A percentile compares a stretch with the other conserved stretches of the same genome.
phyloP scores from a whole-genome alignment of 2,888 invertebrate species.

The Nomada goodeniana region DNA sequence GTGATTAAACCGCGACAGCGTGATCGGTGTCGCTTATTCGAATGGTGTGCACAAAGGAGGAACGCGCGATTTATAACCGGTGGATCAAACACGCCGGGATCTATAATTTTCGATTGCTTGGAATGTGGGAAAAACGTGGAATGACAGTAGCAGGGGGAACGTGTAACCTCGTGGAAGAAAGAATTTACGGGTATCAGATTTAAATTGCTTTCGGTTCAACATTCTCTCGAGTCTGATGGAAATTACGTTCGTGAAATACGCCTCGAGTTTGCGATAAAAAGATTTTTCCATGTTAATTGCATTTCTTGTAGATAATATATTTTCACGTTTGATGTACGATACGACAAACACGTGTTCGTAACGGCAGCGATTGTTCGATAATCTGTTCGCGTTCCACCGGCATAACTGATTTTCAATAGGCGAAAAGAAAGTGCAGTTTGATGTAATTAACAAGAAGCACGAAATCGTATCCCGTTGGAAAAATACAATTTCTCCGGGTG shows the following conservation, averaged over 20 bases:
- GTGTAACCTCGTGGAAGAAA: background rate
- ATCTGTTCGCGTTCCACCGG: no score
- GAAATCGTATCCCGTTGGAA: background rate
- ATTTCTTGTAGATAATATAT: no score
- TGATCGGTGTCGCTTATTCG: background rate
- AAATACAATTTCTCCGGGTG: background rate
- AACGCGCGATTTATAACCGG: slow-evolving; percentile 3
- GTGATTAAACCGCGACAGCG: slow-evolving; percentile 23
- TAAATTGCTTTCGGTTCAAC: no score
- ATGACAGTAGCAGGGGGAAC: background rate
- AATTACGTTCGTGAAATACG: background rate
- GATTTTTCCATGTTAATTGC: no score
- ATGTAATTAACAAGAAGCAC: background rate
- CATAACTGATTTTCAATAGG: background rate
- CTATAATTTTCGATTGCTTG: slow-evolving; percentile 25
- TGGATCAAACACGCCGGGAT: background rate
- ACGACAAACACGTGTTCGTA: no score
- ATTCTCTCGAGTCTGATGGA: background rate
- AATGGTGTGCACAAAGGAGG: background rate
- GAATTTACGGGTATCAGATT: background rate
- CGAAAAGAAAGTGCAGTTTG: background rate
- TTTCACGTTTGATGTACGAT: no score
- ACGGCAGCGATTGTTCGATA: no score
- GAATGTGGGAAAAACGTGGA: slow-evolving; percentile 12
- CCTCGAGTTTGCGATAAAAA: no score